Base-by-base conservation (phyloP, 2,797 vertebrate species). In the Arremon aurantiirostris region DNA sequence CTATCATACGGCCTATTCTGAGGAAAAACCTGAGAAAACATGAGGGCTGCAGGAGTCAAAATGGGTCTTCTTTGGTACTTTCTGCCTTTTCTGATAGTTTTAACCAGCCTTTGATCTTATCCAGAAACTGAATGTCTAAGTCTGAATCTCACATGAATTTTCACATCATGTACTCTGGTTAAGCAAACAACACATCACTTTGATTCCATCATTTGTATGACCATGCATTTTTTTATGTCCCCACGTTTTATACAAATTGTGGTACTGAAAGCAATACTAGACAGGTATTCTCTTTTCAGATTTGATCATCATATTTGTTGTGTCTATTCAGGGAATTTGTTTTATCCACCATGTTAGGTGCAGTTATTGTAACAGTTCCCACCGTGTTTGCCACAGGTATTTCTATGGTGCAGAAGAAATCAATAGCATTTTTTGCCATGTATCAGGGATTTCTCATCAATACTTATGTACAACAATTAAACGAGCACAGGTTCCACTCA, bases 161-260 rank as follows among this genome's bases (percentile, higher is more conserved):
- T 21, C 37, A 47, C 19, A 23, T 35, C 3, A 1, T 19, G 12
- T 28, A 21, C 35, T 66, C 35, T 24, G 35, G 34, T 46, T 83
- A 77, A 85, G 42, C 9, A 82, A 61, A 46, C 28, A 61, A 27
- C 3, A 26, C 2, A 3, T 73, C 2, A 2, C 53, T 73, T 82
- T 46, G 22, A 19, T n/a, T 64, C 68, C 49, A 16, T 82, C 26
- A n/a, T 61, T 81, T 53, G 5, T 30, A 50, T 27, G 35, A n/a
- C 8, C 3, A 0, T 8, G 12, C 0, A 0, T 50, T 72, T 21
- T 32, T 28, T n/a, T n/a, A 69, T 37, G 39, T 32, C 26, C 11
- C 5, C 12, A 23, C 4, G 56, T 66, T 46, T 73, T 73, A 41
- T 2, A 30, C 14, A 76, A 56, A 13, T n/a, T 37, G 30, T 2